These are phyloP conservation scores for Metopolophium dirhodum DNA, from an alignment of 1,140 invertebrate genomes.

Conservation along the genomic window DNA sequence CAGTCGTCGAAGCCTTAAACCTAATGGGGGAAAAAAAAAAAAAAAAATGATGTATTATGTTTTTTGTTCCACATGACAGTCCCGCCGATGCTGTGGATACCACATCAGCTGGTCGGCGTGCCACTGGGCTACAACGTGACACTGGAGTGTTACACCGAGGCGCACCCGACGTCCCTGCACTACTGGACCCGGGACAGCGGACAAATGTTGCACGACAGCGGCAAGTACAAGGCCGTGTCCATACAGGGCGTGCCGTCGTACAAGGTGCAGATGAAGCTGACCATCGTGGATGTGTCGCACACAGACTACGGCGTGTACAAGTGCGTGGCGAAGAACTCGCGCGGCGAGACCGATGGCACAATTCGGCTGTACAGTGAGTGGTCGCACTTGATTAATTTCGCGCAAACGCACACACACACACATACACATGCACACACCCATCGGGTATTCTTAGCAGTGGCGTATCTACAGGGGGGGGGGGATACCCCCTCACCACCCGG, in stretches of 20 bases:
- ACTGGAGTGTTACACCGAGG: conserved; percentile 87
- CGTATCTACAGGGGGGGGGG: too few species aligned
- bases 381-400: not conserved
- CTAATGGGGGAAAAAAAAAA: too few species aligned
- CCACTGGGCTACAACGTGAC: conserved; percentile 81
- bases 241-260: conserved; percentile 73
- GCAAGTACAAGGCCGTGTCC: conserved; percentile 74
- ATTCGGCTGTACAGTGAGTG: conserved; percentile 90
- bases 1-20: too few species aligned
- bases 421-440: too few species aligned
- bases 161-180: conserved; percentile 87
- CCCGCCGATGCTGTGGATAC: conserved; percentile 88
- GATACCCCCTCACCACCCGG: too few species aligned
- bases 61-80: conserved; percentile 69
- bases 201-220: conserved; percentile 84
- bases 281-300: conserved; percentile 76
- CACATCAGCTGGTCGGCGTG: conserved; percentile 86
- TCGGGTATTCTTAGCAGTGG: too few species aligned
- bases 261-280: conserved; percentile 81
- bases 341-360: conserved; percentile 89
- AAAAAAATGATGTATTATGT: not conserved
- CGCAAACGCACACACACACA: too few species aligned
- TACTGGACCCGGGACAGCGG: conserved; percentile 89
- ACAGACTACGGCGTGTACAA: conserved; percentile 87
- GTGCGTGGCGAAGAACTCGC: conserved; percentile 90